Evolutionary conservation across 2,888 invertebrate genomes (phyloP).

Genomic region (Desoria tigrina): DNA sequence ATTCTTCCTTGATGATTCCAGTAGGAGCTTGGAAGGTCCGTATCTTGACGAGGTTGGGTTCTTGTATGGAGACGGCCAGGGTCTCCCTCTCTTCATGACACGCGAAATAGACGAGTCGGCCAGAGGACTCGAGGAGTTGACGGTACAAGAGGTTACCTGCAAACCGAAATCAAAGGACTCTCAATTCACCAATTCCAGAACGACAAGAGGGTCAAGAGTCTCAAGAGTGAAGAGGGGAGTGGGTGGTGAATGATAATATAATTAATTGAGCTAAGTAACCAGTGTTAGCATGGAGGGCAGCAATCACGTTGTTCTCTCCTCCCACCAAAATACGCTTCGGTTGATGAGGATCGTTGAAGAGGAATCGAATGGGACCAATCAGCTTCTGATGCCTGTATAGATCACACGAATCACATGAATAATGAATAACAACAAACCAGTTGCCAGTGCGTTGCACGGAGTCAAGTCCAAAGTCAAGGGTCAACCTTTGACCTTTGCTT

Average conservation of each 20-base stretch:
- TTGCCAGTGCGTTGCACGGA: too few relatives aligned
- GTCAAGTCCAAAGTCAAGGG: too few relatives aligned
- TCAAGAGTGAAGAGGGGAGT: too few relatives aligned
- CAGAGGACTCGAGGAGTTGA: conserved; percentile 70
- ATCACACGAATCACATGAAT: conserved; percentile 54
- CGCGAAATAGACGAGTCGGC: conserved; percentile 41
- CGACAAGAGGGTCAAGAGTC: too few relatives aligned
- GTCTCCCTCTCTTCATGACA: conserved; percentile 60
- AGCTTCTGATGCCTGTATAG: conserved; percentile 74
- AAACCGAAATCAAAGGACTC: conserved; percentile 32
- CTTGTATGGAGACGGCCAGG: conserved; percentile 67
- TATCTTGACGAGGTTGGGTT: conserved; percentile 66
- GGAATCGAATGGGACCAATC: conserved; percentile 73
- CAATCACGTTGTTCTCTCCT: conserved; percentile 83
- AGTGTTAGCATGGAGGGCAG: conserved; percentile 76
- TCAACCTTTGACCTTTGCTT: too few relatives aligned
- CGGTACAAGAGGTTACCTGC: conserved; percentile 78
- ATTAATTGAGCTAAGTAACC: conserved; percentile 59
- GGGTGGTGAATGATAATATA: not conserved
- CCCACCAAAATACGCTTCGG: conserved; percentile 75
- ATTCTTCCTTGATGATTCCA: conserved; percentile 60
- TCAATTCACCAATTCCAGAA: not conserved
- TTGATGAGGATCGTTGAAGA: conserved; percentile 71
- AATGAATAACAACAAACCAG: too few relatives aligned
- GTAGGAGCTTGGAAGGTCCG: conserved; percentile 76